Evolutionary conservation across 2,113 vertebrate genomes (phyloP).

Genomic region (Calypte anna): DNA sequence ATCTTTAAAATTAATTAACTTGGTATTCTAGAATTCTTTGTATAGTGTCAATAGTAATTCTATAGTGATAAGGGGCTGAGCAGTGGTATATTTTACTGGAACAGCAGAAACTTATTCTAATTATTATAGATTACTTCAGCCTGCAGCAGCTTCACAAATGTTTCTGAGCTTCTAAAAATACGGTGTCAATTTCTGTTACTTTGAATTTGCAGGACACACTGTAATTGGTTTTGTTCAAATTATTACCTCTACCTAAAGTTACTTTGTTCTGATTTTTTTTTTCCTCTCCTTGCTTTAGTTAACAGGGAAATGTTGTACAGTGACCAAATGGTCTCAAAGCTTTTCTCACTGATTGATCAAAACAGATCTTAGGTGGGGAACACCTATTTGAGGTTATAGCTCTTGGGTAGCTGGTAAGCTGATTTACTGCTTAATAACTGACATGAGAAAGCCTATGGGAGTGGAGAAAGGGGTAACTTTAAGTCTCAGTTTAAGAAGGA

Average conservation of each 20-base stretch:
- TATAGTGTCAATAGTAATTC: not conserved
- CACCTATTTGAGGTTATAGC: constrained; percentile 4
- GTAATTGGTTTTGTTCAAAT: not conserved
- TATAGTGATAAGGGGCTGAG: not conserved
- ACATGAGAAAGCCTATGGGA: not conserved
- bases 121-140: not conserved
- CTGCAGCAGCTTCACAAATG: not conserved
- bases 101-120: not conserved
- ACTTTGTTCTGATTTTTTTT: not conserved
- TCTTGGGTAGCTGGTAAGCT: not conserved
- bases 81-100: not conserved
- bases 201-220: not conserved
- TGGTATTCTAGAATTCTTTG: not conserved
- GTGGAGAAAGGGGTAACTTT: not conserved
- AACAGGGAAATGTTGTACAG: not conserved
- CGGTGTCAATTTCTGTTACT: not conserved
- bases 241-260: not conserved
- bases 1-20: not conserved
- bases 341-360: constrained; percentile 21
- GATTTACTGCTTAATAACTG: not conserved
- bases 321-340: not conserved
- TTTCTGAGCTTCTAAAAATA: not conserved
- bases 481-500: not conserved
- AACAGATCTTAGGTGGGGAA: constrained; percentile 17
- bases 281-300: not conserved